Evolutionary conservation across 2,113 vertebrate genomes (phyloP).

Genomic region (Eira barbara): DNA sequence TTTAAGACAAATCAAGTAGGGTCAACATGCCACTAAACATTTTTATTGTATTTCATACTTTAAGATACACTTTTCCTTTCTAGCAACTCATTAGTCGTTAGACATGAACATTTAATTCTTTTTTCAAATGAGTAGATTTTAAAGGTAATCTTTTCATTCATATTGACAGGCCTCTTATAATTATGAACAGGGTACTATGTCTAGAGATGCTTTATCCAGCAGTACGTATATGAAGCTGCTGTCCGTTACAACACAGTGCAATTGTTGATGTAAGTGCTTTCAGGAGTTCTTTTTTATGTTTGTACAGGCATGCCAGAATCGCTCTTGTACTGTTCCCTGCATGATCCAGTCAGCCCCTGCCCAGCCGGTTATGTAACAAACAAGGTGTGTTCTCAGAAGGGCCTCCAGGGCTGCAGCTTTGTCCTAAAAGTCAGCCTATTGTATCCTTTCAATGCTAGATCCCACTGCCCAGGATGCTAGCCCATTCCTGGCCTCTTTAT

Average conservation of each 20-base stretch:
- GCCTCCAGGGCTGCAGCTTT: not conserved
- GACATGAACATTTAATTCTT: not conserved
- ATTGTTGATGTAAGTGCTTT: not conserved
- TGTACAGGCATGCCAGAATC: slow-evolving; percentile 90
- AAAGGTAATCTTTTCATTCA: not conserved
- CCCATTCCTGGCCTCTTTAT: not conserved
- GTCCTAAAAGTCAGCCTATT: not conserved
- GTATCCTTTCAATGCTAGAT: not conserved
- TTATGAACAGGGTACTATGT: not conserved
- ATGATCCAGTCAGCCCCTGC: slow-evolving; percentile 85
- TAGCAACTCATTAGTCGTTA: not conserved
- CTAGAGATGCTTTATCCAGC: not conserved
- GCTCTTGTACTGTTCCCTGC: slow-evolving; percentile 91
- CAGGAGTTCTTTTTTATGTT: slow-evolving; percentile 15
- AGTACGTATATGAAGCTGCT: not conserved
- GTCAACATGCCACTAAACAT: slow-evolving; percentile 1
- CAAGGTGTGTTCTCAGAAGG: slow-evolving; percentile 86
- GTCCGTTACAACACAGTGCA: not conserved
- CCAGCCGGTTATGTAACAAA: slow-evolving; percentile 92
- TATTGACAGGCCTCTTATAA: not conserved
- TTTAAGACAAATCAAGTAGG: not conserved
- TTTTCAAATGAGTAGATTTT: slow-evolving; percentile 17
- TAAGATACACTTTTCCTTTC: not conserved
- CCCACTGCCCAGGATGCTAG: not conserved
- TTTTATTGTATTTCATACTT: not conserved